A percentile compares a stretch with the other conserved stretches of the same genome.
phyloP scores from a whole-genome alignment of 2,113 vertebrate genomes.

The Ceyx melanurus region DNA sequence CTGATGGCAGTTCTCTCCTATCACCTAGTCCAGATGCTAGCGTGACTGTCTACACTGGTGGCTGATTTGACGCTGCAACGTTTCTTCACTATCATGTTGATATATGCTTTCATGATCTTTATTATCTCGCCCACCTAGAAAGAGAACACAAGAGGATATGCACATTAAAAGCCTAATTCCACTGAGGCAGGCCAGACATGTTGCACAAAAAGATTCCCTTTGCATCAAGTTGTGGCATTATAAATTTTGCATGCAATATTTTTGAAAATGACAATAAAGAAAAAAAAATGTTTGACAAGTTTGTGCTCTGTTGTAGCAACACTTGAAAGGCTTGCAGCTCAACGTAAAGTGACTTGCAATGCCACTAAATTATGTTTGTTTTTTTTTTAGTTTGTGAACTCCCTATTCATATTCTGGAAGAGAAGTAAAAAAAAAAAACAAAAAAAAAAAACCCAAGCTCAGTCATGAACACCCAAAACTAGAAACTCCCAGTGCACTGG shows the following conservation, averaged over 20 bases:
- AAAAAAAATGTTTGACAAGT: background rate
- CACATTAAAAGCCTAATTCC: background rate
- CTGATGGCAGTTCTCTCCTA: background rate
- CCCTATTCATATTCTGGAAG: background rate
- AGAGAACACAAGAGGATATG: background rate
- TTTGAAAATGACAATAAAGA: background rate
- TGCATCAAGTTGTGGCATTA: background rate
- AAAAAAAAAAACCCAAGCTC: background rate
- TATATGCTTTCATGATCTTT: constrained; percentile 95
- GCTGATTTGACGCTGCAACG: constrained; percentile 88
- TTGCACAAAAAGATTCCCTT: background rate
- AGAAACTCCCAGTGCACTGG: background rate
- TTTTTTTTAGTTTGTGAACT: background rate
- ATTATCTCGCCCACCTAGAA: constrained; percentile 89
- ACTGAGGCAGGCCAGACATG: background rate
- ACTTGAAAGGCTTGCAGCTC: background rate
- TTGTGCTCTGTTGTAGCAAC: background rate
- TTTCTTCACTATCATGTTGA: constrained; percentile 95
- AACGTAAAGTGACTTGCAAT: background rate
- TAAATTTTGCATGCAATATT: background rate
- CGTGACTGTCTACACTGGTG: constrained; percentile 78
- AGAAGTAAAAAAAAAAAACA: background rate
- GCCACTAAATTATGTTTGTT: background rate
- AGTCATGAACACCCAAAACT: background rate
- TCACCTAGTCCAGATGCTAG: constrained; percentile 87